These are phyloP conservation scores for Phasia obesa DNA, from an alignment of 2,888 invertebrate genomes.

Conservation along the genomic window DNA sequence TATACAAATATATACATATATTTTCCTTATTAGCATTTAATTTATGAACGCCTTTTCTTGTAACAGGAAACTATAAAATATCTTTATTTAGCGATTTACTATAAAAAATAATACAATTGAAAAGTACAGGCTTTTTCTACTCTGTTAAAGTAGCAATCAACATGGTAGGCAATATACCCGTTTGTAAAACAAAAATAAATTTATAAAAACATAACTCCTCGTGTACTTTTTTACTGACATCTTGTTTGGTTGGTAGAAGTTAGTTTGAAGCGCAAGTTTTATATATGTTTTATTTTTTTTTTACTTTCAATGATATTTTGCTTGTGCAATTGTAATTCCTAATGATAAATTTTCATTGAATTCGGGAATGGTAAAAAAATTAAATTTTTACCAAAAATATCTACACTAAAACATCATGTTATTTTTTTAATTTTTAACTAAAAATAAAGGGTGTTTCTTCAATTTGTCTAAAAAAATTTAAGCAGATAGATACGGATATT, in stretches of 20 bases:
- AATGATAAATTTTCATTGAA: conserved; percentile 36
- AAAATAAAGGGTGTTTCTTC: too few species aligned
- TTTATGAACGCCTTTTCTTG: conserved; percentile 67
- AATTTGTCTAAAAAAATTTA: too few species aligned
- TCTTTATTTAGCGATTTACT: conserved; percentile 61
- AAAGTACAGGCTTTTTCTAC: background rate
- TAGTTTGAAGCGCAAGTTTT: conserved; percentile 55
- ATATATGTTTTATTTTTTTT: too few species aligned
- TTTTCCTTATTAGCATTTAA: conserved; percentile 27
- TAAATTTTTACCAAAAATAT: conserved; percentile 47
- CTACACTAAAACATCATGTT: conserved; percentile 50
- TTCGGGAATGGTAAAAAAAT: conserved; percentile 52
- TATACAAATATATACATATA: background rate
- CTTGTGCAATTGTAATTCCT: conserved; percentile 45
- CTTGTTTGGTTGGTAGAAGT: conserved; percentile 38
- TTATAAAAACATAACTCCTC: conserved; percentile 45
- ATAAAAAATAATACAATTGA: conserved; percentile 10
- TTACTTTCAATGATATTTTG: background rate
- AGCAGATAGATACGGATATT: too few species aligned
- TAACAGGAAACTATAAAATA: conserved; percentile 70
- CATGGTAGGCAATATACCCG: too few species aligned
- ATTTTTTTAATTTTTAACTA: too few species aligned
- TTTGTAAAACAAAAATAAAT: too few species aligned
- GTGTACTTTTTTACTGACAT: conserved; percentile 55
- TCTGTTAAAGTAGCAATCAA: background rate